Evolutionary conservation across 2,113 vertebrate species (phyloP), one percentile per base, ranked within the genome.

Genomic region (Cariama cristata): DNA sequence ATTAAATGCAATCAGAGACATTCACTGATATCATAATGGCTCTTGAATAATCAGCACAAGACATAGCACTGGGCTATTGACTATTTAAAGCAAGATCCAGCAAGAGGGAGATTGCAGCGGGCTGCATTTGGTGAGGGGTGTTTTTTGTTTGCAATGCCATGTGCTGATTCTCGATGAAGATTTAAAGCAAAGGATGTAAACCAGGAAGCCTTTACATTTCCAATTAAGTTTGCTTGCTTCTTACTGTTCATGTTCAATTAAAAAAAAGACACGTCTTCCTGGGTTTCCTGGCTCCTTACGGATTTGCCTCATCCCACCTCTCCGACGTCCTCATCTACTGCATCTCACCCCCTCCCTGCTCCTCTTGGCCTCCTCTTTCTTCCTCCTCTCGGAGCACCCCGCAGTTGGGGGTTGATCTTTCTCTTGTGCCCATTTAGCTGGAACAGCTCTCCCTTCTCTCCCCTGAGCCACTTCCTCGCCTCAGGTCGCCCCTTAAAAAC

Each of bases 1-100:
- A 97, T 97, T 97, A 98, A 98, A 96, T 88, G 96, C 96, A 94
- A 88, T 98, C 96, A 89, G 89, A 97, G 97, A 94, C 87, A 91
- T 96, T 98, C 96, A 84, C 88, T 95, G 97, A 97, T 96, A 86
- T 66, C 81, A 83, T 91, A 77, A 94, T 90, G 94, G 75, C 64
- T 92, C 95, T 97, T 97, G 97, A 97, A 86, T 97, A 96, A 97
- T 97, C 95, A 97, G 97, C 93, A 22, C 94, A 96, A 97, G 96
- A 92, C 93, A 98, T 68, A 97, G 97, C 84, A 90, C 93, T 97
- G 97, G 97, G 95, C 97, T 88, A 62, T 92, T 96, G 92, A 53
- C 92, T 85, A 79, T 91, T 96, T 79, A 93, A 93, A 92, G 95
- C 92, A 71, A 71, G 89, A 83, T 93, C 77, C 88, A 96, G 94